phyloP scores from a whole-genome alignment of 2,797 vertebrate species.

The Spinus olivaceus region DNA sequence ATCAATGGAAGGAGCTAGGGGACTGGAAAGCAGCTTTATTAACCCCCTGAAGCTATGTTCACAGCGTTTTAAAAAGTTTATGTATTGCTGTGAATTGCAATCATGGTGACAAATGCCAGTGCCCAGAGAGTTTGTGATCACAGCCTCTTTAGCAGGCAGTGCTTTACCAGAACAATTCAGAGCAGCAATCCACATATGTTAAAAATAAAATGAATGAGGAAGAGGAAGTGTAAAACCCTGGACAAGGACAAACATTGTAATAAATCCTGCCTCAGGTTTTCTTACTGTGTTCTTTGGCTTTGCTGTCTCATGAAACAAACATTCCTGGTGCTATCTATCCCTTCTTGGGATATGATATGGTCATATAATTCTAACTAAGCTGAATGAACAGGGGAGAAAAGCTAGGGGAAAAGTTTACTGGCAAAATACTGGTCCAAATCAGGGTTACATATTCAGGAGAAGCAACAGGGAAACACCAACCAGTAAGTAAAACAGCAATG shows the following conservation, averaged over 20 bases:
- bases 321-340: not conserved
- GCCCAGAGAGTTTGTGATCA: constrained; percentile 45
- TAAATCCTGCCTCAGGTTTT: constrained; percentile 37
- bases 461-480: not conserved
- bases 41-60: constrained; percentile 66
- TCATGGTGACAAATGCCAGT: constrained; percentile 26
- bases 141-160: constrained; percentile 7
- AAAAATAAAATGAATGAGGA: constrained; percentile 46
- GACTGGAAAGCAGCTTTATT: constrained; percentile 69
- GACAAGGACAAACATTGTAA: not conserved
- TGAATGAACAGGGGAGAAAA: not conserved
- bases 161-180: constrained; percentile 53
- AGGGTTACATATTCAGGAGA: not conserved
- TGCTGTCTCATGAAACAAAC: not conserved
- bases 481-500: not conserved
- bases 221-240: not conserved
- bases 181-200: constrained; percentile 37
- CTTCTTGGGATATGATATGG: not conserved
- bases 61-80: constrained; percentile 60
- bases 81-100: constrained; percentile 64
- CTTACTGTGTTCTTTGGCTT: constrained; percentile 15
- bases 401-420: not conserved
- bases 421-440: not conserved
- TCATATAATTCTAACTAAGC: not conserved
- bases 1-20: constrained; percentile 52